Evolutionary conservation across 2,888 invertebrate species (phyloP), one percentile per base, ranked within the genome.

Genomic region (Parnassius glacialis): DNA sequence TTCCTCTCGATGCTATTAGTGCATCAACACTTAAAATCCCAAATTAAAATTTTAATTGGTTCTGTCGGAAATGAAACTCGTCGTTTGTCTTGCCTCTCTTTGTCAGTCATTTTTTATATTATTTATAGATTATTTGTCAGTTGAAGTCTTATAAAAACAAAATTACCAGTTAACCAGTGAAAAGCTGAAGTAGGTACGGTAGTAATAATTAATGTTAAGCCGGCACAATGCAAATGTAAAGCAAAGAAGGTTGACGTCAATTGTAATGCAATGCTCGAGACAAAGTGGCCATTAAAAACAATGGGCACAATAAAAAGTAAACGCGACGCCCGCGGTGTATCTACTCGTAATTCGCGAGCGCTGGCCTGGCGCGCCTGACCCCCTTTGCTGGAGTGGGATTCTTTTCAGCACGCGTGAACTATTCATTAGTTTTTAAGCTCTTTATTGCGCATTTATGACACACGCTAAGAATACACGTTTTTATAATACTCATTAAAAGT

Each of bases 271-370:
- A 56, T 47, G 55, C 55, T 62, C 51, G 51, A 42, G 41, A 56
- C 52, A 42, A 63, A 63, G 62, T 63, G 63, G 55, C 48, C 59
- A 59, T 59, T 63, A 59, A 52, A 59, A 59, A 63, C 63, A 63
- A 63, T 59, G 56, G 61, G 52, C 34, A 48, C 63, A 55, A 59
- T 63, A 58, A 63, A 56, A 63, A 55, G 55, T 54, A 50, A 58
- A 55, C 54, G 42, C 25, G 34, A 20, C 45, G 48, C 13, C 13
- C 16, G 48, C 9, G 34, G 34, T 34, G 34, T 20, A 20, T 34
- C 34, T 34, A 34, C 34, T 34, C 13, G 48, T 13, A 13, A 48
- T 3, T 48, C 48, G 48, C 48, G 48, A 48, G 48, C 48, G 13
- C 44, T 25, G 43, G 55, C 55, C 54, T 54, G 44, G 13, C 42